Evolutionary conservation across 2,797 vertebrate genomes (phyloP).

Genomic region (Mionectes olivaceus): DNA sequence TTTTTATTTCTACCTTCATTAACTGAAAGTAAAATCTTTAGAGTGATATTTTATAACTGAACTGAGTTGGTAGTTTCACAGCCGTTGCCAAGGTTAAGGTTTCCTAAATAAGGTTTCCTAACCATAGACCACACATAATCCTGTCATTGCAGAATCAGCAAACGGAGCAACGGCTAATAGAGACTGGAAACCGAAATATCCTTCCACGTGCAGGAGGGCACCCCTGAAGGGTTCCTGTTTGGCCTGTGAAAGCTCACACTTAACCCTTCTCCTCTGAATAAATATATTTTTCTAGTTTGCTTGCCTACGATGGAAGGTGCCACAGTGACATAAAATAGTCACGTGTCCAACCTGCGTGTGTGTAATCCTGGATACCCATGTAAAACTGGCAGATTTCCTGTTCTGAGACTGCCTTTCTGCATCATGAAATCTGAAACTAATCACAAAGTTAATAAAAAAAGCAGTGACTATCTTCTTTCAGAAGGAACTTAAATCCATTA

Average conservation of each 20-base stretch:
- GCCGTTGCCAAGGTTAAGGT: not conserved
- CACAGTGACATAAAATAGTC: not conserved
- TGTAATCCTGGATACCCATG: not conserved
- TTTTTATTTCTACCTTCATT: not conserved
- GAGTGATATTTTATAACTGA: not conserved
- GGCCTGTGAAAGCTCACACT: not conserved
- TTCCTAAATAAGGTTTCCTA: conserved; percentile 19
- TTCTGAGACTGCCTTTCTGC: not conserved
- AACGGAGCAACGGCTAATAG: not conserved
- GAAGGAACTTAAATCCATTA: not conserved
- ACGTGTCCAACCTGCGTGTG: not conserved
- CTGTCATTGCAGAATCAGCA: conserved; percentile 3
- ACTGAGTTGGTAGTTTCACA: not conserved
- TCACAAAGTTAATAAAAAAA: not conserved
- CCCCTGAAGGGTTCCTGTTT: not conserved
- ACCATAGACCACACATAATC: not conserved
- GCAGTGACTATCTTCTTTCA: not conserved
- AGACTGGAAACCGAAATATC: not conserved
- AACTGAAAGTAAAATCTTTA: not conserved
- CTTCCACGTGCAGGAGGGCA: not conserved
- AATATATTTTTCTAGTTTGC: not conserved
- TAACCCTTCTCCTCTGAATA: not conserved
- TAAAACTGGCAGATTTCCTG: not conserved
- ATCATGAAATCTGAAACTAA: not conserved
- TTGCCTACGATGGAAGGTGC: not conserved